These are phyloP conservation scores for Cathartes aura DNA, from an alignment of 2,113 vertebrate genomes.

Conservation along the genomic window DNA sequence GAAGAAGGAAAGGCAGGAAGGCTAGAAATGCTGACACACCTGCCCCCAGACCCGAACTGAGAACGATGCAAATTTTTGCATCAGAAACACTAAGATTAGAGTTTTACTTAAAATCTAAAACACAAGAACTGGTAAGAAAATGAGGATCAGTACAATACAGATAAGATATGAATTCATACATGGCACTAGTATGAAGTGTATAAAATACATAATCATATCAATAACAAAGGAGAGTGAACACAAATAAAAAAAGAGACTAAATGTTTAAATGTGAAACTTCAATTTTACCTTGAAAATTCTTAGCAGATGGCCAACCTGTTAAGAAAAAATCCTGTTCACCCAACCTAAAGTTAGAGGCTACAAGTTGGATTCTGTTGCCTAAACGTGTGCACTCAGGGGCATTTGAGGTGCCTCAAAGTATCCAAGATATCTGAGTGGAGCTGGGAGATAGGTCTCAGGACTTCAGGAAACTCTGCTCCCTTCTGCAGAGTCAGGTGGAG, in stretches of 20 bases:
- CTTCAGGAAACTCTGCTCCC: not conserved
- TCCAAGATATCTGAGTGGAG: not conserved
- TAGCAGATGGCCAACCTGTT: not conserved
- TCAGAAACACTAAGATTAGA: not conserved
- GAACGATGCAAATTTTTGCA: not conserved
- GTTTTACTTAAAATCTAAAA: not conserved
- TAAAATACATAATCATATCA: not conserved
- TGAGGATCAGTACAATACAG: not conserved
- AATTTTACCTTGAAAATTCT: not conserved
- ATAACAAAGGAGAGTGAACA: not conserved
- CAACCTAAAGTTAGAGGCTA: not conserved
- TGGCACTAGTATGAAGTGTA: not conserved
- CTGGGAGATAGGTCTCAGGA: not conserved
- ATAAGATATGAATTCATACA: not conserved
- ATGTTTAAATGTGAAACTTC: not conserved
- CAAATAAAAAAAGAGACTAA: not conserved
- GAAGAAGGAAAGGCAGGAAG: not conserved
- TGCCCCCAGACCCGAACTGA: not conserved
- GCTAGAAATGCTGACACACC: not conserved
- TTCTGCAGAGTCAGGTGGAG: not conserved
- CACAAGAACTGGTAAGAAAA: not conserved
- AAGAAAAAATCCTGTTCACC: not conserved
- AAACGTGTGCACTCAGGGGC: not conserved
- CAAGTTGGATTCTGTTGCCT: not conserved
- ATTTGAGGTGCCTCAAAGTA: not conserved